phyloP scores from a whole-genome alignment of 1,140 invertebrate species.

The Dendrolimus punctatus region DNA sequence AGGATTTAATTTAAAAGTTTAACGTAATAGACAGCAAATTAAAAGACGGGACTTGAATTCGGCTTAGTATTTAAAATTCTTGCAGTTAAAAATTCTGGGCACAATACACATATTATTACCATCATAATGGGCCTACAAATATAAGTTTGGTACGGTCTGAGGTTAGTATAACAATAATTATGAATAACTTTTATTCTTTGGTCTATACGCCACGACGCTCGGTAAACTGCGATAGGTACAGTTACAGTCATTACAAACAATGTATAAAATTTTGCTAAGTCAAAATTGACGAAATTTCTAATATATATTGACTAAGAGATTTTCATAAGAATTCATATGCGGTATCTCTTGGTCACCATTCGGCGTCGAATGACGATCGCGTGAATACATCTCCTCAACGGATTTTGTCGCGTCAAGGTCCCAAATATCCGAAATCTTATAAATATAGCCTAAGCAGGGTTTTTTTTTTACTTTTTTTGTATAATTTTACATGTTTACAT shows the following conservation, averaged over 20 bases:
- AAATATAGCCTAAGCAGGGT: conserved; percentile 65
- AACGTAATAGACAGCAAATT: too few species aligned
- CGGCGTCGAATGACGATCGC: conserved; percentile 24
- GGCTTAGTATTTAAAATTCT: too few species aligned
- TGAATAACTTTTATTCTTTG: conserved; percentile 67
- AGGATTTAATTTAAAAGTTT: too few species aligned
- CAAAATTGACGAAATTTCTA: conserved; percentile 70
- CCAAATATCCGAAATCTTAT: conserved; percentile 64
- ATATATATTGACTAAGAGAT: conserved; percentile 69
- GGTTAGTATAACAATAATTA: conserved; percentile 61
- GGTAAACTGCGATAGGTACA: conserved; percentile 43
- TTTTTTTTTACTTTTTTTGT: conserved; percentile 68
- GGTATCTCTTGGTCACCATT: conserved; percentile 32
- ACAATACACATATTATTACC: conserved; percentile 6
- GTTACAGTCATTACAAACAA: conserved; percentile 63
- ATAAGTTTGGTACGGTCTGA: conserved; percentile 65
- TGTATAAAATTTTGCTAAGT: conserved; percentile 71
- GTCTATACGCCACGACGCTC: conserved; percentile 59
- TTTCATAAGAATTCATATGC: conserved; percentile 70
- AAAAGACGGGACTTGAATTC: too few species aligned
- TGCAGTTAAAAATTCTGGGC: not conserved
- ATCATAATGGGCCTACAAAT: conserved; percentile 41
- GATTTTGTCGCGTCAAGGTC: conserved; percentile 54
- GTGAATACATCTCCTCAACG: conserved; percentile 29
- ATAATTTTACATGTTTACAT: conserved; percentile 65